phyloP scores from a whole-genome alignment of 1,140 invertebrate genomes.

The Apis laboriosa region DNA sequence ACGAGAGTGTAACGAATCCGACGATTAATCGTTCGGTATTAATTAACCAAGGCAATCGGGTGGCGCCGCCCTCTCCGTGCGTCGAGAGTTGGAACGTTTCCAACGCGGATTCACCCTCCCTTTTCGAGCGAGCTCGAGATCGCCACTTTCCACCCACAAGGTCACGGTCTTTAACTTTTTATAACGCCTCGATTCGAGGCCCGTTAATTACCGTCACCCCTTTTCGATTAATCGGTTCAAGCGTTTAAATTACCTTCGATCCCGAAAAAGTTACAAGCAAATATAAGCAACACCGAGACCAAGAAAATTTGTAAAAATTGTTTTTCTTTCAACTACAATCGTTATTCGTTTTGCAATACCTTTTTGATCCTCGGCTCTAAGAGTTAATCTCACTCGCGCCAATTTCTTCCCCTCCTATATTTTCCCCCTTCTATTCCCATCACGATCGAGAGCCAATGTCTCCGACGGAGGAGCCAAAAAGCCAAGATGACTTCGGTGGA shows the following conservation, averaged over 20 bases:
- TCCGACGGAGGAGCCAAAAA: no score
- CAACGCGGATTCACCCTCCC: background rate
- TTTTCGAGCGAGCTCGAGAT: background rate
- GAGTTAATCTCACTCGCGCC: no score
- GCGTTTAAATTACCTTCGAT: background rate
- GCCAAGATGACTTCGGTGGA: no score
- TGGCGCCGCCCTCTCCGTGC: background rate
- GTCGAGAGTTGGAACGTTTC: constrained; percentile 1
- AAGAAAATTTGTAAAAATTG: no score
- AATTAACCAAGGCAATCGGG: constrained; percentile 72
- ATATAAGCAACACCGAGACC: no score
- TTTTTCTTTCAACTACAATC: no score
- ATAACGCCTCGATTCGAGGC: constrained; percentile 47
- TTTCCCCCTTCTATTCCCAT: no score
- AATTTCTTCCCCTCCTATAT: no score
- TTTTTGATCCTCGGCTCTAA: no score
- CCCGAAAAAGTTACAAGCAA: no score
- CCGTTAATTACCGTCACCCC: constrained; percentile 68
- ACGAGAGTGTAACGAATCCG: constrained; percentile 69
- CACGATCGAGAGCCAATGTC: no score
- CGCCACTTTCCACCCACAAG: constrained; percentile 10
- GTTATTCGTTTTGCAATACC: no score
- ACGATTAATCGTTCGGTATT: constrained; percentile 76
- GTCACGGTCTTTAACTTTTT: constrained; percentile 74
- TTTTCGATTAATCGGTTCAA: constrained; percentile 60